Evolutionary conservation across 2,113 vertebrate species (phyloP), one percentile per base, ranked within the genome.

Genomic region (Phaethon lepturus): DNA sequence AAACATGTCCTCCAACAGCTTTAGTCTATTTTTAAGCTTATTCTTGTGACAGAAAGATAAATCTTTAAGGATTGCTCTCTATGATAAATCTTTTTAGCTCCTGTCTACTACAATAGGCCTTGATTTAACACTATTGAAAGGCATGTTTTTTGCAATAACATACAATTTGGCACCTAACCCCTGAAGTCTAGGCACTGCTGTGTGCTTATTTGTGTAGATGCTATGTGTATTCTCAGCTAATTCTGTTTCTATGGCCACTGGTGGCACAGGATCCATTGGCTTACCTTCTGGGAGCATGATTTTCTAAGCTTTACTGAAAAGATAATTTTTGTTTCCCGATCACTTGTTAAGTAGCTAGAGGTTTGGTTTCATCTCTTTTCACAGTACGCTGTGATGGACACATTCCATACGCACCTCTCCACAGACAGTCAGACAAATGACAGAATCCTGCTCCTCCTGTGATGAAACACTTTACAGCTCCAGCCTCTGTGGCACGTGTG

Each of bases 91-190:
- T 40, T 56, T 95, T 86, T 90, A 62, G 20, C 31, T 92, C 59
- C 38, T 69, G 44, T 40, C 64, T 96, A 73, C 52, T 22, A 76
- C 38, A 81, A 15, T 42, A 74, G n/a, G 45, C 80, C 55, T 95
- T 95, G 42, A 95, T 97, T 95, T 97, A 96, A 91, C 59, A 75
- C 71, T 95, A 58, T n/a, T 88, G 90, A 92, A 95, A 95, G 78
- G 53, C 66, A 81, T 94, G 66, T 18, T 96, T 96, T 38, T 97
- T 83, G 25, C 67, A 55, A 23, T 8, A 94, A 17, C 23, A 7
- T 73, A 38, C 64, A 33, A 55, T 86, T 80, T 78, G 14, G 15
- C 24, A 35, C n/a, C 33, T 63, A 59, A 58, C 17, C 13, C 79
- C 11, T 77, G 44, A 77, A 85, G 29, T 81, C 50, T 56, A 67